Percentiles rank a stretch among this genome's conserved stretches.
These are phyloP conservation scores for Glaucopsyche alexis DNA, from an alignment of 2,888 invertebrate genomes.

Conservation along the genomic window DNA sequence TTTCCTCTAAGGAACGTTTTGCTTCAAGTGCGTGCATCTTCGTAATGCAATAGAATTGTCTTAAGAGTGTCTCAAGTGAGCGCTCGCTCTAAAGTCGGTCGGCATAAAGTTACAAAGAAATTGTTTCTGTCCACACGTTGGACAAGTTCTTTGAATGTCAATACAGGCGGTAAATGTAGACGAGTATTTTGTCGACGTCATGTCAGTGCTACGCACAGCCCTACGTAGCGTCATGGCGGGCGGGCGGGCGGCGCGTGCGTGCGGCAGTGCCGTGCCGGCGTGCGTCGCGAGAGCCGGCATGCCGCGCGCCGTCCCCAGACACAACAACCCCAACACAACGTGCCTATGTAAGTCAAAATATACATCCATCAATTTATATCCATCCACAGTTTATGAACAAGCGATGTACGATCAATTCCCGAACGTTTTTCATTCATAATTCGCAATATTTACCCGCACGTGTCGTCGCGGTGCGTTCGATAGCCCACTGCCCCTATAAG, in stretches of 20 bases:
- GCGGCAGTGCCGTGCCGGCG: slow-evolving; percentile 70
- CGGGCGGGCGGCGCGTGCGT: slow-evolving; percentile 72
- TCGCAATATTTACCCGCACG: slow-evolving; percentile 61
- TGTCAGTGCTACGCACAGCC: neutral
- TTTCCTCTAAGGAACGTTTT: too few relatives aligned
- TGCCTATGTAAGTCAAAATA: slow-evolving; percentile 70
- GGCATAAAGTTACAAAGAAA: too few relatives aligned
- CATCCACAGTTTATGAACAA: slow-evolving; percentile 29
- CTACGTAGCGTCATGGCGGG: slow-evolving; percentile 40
- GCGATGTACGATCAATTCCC: slow-evolving; percentile 10
- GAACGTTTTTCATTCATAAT: slow-evolving; percentile 49
- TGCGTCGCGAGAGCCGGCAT: slow-evolving; percentile 68
- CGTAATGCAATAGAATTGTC: too few relatives aligned
- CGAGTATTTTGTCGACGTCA: too few relatives aligned
- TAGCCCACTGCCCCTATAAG: slow-evolving; percentile 79
- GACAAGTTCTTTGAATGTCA: too few relatives aligned
- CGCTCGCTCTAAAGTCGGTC: too few relatives aligned
- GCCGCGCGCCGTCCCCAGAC: slow-evolving; percentile 50
- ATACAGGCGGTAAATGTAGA: too few relatives aligned
- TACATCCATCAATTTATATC: neutral
- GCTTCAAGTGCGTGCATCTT: too few relatives aligned
- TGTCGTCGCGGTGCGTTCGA: slow-evolving; percentile 75
- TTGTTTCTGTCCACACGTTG: too few relatives aligned
- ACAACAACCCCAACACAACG: slow-evolving; percentile 56
- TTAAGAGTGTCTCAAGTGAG: too few relatives aligned